These are phyloP conservation scores for Torymus tubicola DNA, from an alignment of 2,888 invertebrate species.

Conservation along the genomic window DNA sequence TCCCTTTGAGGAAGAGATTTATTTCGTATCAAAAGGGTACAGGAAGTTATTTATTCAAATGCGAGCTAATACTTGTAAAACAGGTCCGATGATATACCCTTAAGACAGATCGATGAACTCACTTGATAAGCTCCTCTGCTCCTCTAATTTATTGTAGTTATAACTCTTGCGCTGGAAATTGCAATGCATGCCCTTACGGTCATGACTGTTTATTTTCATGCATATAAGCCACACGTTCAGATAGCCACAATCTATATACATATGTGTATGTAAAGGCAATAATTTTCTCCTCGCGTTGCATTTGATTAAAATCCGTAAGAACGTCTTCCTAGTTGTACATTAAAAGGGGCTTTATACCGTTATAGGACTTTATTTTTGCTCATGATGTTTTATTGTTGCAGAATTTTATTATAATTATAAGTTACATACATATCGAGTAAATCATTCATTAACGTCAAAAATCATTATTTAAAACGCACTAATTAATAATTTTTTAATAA, in stretches of 20 bases:
- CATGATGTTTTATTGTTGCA: no score
- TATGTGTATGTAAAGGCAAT: conserved; percentile 17
- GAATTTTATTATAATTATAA: no score
- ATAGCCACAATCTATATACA: conserved; percentile 33
- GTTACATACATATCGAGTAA: no score
- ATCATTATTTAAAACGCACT: no score
- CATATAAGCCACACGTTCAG: conserved; percentile 21
- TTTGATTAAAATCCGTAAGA: conserved; percentile 17
- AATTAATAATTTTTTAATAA: no score
- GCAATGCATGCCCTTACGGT: conserved; percentile 36
- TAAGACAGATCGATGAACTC: conserved; percentile 27
- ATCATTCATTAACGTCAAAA: no score
- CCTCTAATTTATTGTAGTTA: conserved; percentile 42
- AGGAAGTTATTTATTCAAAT: not conserved
- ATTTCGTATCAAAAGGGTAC: not conserved
- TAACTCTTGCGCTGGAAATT: conserved; percentile 40
- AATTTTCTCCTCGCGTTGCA: conserved; percentile 14
- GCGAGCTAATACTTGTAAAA: conserved; percentile 24
- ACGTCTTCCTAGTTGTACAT: conserved; percentile 11
- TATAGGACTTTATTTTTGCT: not conserved
- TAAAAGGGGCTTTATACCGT: conserved; percentile 25
- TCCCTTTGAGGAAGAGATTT: not conserved
- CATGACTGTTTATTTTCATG: conserved; percentile 41
- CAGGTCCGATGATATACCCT: conserved; percentile 27
- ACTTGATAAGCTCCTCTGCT: conserved; percentile 36